phyloP scores from a whole-genome alignment of 1,140 invertebrate species.

The Gyrodactylus salaris region DNA sequence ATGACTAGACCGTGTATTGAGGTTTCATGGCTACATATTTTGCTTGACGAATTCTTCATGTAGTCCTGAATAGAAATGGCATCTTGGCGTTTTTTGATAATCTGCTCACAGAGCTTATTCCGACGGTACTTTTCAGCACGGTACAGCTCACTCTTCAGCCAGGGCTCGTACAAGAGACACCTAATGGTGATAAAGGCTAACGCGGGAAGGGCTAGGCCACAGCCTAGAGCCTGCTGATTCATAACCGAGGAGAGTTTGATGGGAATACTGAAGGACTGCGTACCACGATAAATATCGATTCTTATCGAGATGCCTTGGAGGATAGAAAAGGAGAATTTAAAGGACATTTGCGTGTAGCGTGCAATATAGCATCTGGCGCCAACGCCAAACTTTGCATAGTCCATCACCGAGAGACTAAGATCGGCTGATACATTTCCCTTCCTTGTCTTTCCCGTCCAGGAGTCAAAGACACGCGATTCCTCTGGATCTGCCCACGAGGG shows the following conservation, averaged over 20 bases:
- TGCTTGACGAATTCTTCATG: background rate
- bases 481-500: background rate
- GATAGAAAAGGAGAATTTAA: background rate
- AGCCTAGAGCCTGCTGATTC: background rate
- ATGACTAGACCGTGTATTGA: background rate
- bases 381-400: background rate
- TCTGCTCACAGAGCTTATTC: background rate
- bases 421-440: background rate
- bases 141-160: background rate
- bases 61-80: background rate
- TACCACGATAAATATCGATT: background rate
- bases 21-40: background rate
- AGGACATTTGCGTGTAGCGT: background rate
- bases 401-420: background rate
- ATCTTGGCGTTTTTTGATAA: background rate
- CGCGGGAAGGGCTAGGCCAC: background rate
- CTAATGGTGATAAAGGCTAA: background rate
- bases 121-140: background rate
- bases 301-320: background rate
- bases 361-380: background rate
- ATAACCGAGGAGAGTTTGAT: background rate
- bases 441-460: background rate
- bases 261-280: background rate
- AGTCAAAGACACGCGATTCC: background rate
- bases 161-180: background rate